Evolutionary conservation across 1,140 invertebrate genomes (phyloP).

Genomic region (Cotesia vestalis): DNA sequence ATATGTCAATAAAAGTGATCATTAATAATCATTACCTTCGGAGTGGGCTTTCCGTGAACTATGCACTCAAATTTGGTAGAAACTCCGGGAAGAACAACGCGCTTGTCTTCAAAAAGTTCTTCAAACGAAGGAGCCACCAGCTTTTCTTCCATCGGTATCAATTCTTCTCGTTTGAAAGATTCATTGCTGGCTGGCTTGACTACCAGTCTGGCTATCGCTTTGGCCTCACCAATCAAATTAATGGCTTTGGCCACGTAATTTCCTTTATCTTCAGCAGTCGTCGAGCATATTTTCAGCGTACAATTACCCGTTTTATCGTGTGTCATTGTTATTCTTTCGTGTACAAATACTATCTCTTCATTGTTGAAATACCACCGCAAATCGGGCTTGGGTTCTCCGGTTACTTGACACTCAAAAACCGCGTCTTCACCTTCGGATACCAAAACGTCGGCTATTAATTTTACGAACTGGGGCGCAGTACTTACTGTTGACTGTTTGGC

Average conservation of each 20-base stretch:
- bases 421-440: slow-evolving; percentile 76
- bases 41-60: slow-evolving; percentile 75
- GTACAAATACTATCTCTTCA: slow-evolving; percentile 65
- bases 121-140: slow-evolving; percentile 72
- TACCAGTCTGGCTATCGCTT: slow-evolving; percentile 81
- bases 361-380: slow-evolving; percentile 81
- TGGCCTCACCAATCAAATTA: slow-evolving; percentile 79
- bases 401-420: slow-evolving; percentile 76
- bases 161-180: slow-evolving; percentile 55
- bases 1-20: too few relatives aligned
- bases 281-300: slow-evolving; percentile 69
- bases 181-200: slow-evolving; percentile 70
- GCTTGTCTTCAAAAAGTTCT: slow-evolving; percentile 71
- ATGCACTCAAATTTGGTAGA: slow-evolving; percentile 77
- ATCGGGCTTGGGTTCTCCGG: slow-evolving; percentile 76
- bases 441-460: slow-evolving; percentile 74
- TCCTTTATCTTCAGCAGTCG: slow-evolving; percentile 73
- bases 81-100: slow-evolving; percentile 64
- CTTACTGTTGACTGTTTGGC: slow-evolving; percentile 19
- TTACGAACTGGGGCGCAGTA: slow-evolving; percentile 73
- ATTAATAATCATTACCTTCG: slow-evolving; percentile 68
- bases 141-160: slow-evolving; percentile 69
- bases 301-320: slow-evolving; percentile 68
- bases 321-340: slow-evolving; percentile 63
- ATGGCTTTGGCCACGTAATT: slow-evolving; percentile 80